A percentile compares a stretch with the other conserved stretches of the same genome.
These are phyloP conservation scores for Hirundichthys speculiger DNA, from an alignment of 2,113 vertebrate species.

Conservation along the genomic window DNA sequence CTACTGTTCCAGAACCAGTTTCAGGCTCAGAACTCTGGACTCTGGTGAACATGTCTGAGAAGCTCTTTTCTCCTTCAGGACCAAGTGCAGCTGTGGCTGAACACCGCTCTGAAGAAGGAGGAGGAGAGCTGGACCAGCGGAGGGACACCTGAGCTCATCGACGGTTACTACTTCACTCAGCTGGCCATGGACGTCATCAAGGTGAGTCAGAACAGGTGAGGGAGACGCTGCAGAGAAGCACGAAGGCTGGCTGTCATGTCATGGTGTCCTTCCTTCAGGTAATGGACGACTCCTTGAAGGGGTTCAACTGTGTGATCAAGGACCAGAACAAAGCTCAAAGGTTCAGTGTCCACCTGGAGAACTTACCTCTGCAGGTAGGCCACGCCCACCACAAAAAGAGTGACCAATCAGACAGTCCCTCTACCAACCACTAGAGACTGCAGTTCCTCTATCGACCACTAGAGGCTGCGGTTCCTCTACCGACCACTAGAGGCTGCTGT, in stretches of 20 bases:
- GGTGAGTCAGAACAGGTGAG: slow-evolving; percentile 67
- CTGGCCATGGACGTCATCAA: slow-evolving; percentile 88
- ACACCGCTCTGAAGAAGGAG: slow-evolving; percentile 81
- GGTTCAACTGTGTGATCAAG: slow-evolving; percentile 65
- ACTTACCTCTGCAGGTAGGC: slow-evolving; percentile 83
- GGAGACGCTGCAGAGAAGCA: too few species aligned
- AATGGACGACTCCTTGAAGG: slow-evolving; percentile 64
- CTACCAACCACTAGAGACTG: too few species aligned
- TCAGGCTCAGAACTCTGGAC: too few species aligned
- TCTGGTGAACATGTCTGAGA: too few species aligned
- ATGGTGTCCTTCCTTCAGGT: slow-evolving; percentile 73
- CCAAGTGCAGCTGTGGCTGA: slow-evolving; percentile 72
- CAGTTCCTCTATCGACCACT: too few species aligned
- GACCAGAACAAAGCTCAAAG: slow-evolving; percentile 53
- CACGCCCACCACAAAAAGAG: background rate
- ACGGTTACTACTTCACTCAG: slow-evolving; percentile 82
- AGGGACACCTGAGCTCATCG: slow-evolving; percentile 77
- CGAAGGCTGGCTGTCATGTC: too few species aligned
- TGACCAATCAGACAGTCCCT: background rate
- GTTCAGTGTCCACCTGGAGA: slow-evolving; percentile 75
- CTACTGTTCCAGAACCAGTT: too few species aligned
- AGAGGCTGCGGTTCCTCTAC: too few species aligned
- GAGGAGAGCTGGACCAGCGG: slow-evolving; percentile 80
- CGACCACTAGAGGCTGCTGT: too few species aligned
- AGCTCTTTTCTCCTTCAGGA: slow-evolving; percentile 34